These are phyloP conservation scores for Odontocolon sp. DNA, from an alignment of 2,888 invertebrate species.

Conservation along the genomic window DNA sequence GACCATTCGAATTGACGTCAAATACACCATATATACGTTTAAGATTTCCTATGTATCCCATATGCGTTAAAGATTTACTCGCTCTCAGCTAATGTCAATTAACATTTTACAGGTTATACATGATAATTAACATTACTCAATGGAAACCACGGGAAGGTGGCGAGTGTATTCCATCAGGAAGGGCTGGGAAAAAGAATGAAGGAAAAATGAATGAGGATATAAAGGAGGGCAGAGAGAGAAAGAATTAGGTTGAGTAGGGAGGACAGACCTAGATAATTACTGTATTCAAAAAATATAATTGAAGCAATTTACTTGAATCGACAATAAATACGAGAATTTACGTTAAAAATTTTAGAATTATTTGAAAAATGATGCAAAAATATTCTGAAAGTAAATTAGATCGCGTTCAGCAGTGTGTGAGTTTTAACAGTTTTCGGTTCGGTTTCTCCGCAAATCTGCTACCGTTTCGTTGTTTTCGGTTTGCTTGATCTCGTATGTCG, in stretches of 20 bases:
- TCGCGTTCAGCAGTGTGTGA: slow-evolving; percentile 17
- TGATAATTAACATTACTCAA: slow-evolving; percentile 23
- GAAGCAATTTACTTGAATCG: neutral
- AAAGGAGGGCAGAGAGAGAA: neutral
- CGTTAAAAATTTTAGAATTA: neutral
- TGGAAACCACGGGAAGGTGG: slow-evolving; percentile 31
- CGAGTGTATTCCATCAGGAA: slow-evolving; percentile 16
- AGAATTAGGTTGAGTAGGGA: neutral
- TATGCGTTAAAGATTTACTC: neutral
- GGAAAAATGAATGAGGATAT: neutral
- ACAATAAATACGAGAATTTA: neutral
- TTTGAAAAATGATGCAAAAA: neutral
- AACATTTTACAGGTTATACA: neutral
- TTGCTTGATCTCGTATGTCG: slow-evolving; percentile 3
- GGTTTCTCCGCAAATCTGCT: neutral
- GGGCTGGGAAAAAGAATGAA: slow-evolving; percentile 1
- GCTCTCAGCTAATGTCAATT: slow-evolving; percentile 5
- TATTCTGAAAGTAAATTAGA: neutral
- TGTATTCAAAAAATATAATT: neutral
- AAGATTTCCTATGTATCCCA: too few relatives aligned
- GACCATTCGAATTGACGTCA: too few relatives aligned
- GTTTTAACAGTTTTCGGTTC: slow-evolving; percentile 15
- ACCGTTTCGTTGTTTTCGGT: neutral
- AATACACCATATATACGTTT: too few relatives aligned
- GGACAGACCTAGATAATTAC: neutral